A percentile compares a stretch with the other conserved stretches of the same genome.
Evolutionary conservation across 2,113 vertebrate genomes (phyloP).

Genomic region (Propithecus coquereli): DNA sequence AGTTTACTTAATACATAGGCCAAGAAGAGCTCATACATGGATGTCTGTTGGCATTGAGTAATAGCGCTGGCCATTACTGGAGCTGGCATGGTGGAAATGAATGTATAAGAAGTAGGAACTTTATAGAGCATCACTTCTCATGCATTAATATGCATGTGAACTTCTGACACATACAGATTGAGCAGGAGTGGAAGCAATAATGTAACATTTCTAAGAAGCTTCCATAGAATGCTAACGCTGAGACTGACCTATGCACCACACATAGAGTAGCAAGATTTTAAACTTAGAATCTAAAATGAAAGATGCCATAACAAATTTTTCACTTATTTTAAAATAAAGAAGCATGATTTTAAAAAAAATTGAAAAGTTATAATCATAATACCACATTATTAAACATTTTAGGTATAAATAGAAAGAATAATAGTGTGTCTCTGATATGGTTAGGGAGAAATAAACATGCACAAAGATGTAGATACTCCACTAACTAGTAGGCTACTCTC

Average conservation of each 20-base stretch:
- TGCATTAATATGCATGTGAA: accelerated
- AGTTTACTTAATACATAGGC: neutral
- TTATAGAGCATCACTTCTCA: neutral
- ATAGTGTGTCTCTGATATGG: neutral
- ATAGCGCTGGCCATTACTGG: accelerated
- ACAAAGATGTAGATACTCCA: too few species aligned
- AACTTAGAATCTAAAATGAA: neutral
- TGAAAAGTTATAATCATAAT: neutral
- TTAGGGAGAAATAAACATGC: neutral
- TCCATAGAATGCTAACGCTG: too few species aligned
- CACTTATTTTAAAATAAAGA: neutral
- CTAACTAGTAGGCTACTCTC: neutral
- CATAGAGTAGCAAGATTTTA: neutral
- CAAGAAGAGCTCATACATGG: neutral
- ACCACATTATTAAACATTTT: neutral
- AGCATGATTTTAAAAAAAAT: neutral
- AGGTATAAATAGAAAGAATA: neutral
- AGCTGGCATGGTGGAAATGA: neutral
- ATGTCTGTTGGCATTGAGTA: neutral
- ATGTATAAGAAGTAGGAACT: too few species aligned
- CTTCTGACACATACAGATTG: too few species aligned
- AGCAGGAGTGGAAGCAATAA: neutral
- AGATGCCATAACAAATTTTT: neutral
- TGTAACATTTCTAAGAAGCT: neutral
- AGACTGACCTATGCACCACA: accelerated